A percentile compares a stretch with the other conserved stretches of the same genome.
phyloP scores from a whole-genome alignment of 2,113 vertebrate species.

The Myiagra hebetior region DNA sequence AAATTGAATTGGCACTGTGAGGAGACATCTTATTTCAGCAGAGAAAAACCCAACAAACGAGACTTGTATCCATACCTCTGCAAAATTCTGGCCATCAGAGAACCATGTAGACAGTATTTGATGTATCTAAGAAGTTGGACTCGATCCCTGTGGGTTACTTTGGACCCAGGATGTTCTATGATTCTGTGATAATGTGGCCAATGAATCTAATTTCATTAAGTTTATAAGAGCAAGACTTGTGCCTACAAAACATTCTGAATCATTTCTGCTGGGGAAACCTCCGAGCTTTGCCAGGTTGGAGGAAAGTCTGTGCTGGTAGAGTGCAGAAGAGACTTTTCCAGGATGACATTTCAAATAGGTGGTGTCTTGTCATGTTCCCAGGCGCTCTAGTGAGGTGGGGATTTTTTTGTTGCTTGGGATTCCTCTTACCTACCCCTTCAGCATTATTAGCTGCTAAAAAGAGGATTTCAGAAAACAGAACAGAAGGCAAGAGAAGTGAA shows the following conservation, averaged over 20 bases:
- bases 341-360: background rate
- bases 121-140: background rate
- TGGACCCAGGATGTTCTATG: background rate
- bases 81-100: background rate
- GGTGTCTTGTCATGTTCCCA: background rate
- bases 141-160: background rate
- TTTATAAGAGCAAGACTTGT: background rate
- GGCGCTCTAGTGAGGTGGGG: background rate
- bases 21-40: background rate
- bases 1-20: background rate
- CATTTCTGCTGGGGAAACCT: background rate
- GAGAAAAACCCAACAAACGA: background rate
- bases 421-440: background rate
- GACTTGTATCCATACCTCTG: background rate
- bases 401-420: background rate
- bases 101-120: rapidly evolving
- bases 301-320: background rate
- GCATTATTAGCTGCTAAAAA: background rate
- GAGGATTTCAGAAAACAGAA: background rate
- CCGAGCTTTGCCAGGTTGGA: background rate
- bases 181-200: background rate
- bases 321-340: background rate
- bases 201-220: background rate
- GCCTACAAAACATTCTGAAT: background rate
- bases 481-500: background rate